Conservation (phyloP, 2,797 vertebrate genomes). For the Lemur catta region DNA sequence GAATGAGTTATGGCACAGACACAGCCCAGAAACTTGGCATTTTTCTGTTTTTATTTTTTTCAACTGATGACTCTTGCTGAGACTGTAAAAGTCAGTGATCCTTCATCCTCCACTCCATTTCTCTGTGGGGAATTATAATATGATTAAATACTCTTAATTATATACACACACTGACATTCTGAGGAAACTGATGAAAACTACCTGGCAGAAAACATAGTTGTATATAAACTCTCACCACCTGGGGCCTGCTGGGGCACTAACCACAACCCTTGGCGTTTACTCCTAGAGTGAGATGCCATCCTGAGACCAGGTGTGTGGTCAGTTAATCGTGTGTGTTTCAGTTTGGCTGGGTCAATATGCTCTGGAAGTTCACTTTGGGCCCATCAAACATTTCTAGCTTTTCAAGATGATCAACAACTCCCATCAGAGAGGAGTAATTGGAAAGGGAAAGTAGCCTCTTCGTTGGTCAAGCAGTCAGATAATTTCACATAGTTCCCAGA, state of each 20-base stretch:
- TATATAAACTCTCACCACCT: constrained; percentile 57
- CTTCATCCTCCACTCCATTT: not conserved
- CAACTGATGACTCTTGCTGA: not conserved
- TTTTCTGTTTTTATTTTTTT: constrained; percentile 27
- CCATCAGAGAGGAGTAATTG: not conserved
- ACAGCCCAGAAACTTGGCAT: not conserved
- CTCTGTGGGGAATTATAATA: constrained; percentile 63
- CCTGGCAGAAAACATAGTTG: constrained; percentile 70
- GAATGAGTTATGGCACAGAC: not conserved
- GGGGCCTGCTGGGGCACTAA: constrained; percentile 55
- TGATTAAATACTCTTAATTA: constrained; percentile 73
- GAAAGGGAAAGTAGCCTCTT: constrained; percentile 17
- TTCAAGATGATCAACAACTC: constrained; percentile 27
- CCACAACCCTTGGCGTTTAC: constrained; percentile 54
- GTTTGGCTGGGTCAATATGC: not conserved
- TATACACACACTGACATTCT: constrained; percentile 53
- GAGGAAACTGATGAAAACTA: constrained; percentile 70
- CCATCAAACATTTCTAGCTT: constrained; percentile 29
- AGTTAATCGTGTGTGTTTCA: constrained; percentile 45
- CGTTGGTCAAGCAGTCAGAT: not conserved
- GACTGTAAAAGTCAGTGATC: constrained; percentile 29
- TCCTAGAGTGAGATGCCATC: constrained; percentile 56
- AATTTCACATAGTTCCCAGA: constrained; percentile 13
- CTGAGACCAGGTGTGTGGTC: constrained; percentile 67
- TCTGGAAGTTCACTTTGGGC: constrained; percentile 35